Evolutionary conservation across 2,113 vertebrate species (phyloP), one percentile per base, ranked within the genome.

Genomic region (Rhinoptilus africanus): DNA sequence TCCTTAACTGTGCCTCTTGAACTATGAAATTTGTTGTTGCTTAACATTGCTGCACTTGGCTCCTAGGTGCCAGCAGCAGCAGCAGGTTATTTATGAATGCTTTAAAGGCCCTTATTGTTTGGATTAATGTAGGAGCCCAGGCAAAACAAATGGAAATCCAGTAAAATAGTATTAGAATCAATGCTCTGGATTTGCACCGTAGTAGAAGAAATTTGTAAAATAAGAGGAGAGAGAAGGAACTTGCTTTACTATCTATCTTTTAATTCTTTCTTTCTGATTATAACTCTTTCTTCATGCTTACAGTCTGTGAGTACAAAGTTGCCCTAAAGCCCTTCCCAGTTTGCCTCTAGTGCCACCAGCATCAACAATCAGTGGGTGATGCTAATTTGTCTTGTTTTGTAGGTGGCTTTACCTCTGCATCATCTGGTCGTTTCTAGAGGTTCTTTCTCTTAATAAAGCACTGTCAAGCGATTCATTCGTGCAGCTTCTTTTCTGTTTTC

Each of bases 11-110:
- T 98, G 98, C 97, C 96, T 98, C 97, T 97, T 98, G 98, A 98
- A 98, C 97, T 98, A 98, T 98, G 98, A 98, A 98, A 98, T 98
- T 98, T 98, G 98, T 98, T 98, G 98, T 98, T 98, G 97, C 97
- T 98, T 97, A 98, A 98, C 98, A 97, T 95, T 91, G 95, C 97
- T 96, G 88, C 90, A 89, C 91, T 98, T 91, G 89, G 96, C 97
- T 98, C 68, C 93, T 97, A 97, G 96, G 97, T 98, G 97, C 98
- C 98, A 98, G 97, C 94, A 98, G 98, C 98, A 98, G 97, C 98
- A 98, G 98, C 97, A 98, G 98, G 98, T 98, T 98, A 98, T 98
- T 98, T 98, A 98, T 98, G 98, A 97, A 97, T 97, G 98, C 97
- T 98, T 97, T 98, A 98, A 97, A 98, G 97, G 96, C 97, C 97